Percentiles rank a stretch among this genome's conserved stretches.
phyloP scores from a whole-genome alignment of 1,140 invertebrate species.

The Temnothorax curvispinosus region DNA sequence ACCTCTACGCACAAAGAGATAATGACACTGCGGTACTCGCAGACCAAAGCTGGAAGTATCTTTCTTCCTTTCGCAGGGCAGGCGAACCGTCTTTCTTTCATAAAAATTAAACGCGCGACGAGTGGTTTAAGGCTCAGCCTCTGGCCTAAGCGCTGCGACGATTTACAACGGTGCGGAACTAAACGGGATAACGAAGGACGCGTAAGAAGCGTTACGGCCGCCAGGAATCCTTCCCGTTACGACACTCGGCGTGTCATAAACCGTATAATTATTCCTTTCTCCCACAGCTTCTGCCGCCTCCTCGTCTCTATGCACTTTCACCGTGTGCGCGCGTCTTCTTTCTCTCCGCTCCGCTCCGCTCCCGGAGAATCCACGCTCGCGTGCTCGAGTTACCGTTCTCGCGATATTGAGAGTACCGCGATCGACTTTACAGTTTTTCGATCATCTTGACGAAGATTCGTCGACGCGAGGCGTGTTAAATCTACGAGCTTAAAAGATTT shows the following conservation, averaged over 20 bases:
- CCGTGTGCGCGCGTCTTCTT: conserved; percentile 46
- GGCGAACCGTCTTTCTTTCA: not conserved
- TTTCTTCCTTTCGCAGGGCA: not conserved
- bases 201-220: not conserved
- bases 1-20: not conserved
- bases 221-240: conserved; percentile 57
- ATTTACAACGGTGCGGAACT: not conserved
- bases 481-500: not conserved
- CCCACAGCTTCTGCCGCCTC: conserved; percentile 56
- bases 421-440: conserved; percentile 2
- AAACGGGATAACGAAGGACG: conserved; percentile 17
- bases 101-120: not conserved
- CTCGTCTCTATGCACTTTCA: conserved; percentile 70
- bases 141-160: not conserved
- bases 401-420: not conserved
- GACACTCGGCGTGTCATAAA: conserved; percentile 68
- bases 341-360: conserved; percentile 6
- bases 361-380: not conserved
- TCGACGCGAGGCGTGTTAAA: no score
- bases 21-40: not conserved
- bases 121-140: not conserved
- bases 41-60: no score
- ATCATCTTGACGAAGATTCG: not conserved
- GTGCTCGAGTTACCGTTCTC: conserved; percentile 35
- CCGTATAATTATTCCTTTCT: conserved; percentile 75